These are phyloP conservation scores for Procavia capensis DNA, from an alignment of 2,113 vertebrate species.

Conservation along the genomic window DNA sequence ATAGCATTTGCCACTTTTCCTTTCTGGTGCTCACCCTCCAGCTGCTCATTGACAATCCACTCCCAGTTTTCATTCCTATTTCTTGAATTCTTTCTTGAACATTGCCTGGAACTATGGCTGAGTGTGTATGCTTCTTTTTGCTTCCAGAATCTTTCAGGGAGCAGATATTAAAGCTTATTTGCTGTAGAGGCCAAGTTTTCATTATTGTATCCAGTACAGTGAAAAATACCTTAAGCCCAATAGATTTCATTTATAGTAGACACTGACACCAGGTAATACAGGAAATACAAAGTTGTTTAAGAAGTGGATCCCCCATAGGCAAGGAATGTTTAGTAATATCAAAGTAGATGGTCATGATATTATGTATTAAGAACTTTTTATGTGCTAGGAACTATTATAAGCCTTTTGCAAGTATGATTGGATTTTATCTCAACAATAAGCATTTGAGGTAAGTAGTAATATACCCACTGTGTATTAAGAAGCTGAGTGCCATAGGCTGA, in stretches of 20 bases:
- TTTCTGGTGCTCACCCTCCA: constrained; percentile 4
- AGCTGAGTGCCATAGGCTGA: not conserved
- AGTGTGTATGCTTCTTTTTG: constrained; percentile 29
- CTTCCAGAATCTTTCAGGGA: constrained; percentile 40
- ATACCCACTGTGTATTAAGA: not conserved
- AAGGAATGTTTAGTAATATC: not conserved
- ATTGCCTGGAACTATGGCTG: not conserved
- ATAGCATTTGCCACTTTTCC: constrained; percentile 18
- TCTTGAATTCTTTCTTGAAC: constrained; percentile 48
- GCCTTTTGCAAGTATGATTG: not conserved
- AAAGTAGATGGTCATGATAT: not conserved
- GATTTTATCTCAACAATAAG: constrained; percentile 24
- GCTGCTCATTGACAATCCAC: not conserved
- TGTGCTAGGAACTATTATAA: not conserved
- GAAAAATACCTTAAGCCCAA: not conserved
- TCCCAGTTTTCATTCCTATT: not conserved
- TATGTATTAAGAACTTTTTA: constrained; percentile 34
- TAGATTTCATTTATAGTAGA: not conserved
- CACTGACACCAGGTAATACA: not conserved
- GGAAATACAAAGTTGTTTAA: not conserved
- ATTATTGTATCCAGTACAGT: not conserved
- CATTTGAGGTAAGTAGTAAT: constrained; percentile 29
- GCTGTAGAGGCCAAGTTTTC: not conserved
- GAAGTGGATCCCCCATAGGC: not conserved
- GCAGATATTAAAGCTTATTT: not conserved